Conservation (phyloP, 2,888 invertebrate species). For the Anthrax anthrax region DNA sequence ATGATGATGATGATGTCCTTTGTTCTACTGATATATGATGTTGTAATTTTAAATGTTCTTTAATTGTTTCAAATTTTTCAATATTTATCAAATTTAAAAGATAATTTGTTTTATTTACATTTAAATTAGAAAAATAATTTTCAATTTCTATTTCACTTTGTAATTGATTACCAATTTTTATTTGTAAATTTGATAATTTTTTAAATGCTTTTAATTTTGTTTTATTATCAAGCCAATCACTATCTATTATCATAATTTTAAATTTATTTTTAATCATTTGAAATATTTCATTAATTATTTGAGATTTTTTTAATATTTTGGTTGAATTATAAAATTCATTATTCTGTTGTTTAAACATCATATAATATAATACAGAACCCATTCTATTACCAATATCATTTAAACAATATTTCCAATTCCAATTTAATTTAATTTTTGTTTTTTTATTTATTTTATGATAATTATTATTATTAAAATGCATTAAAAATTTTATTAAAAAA, state of each 20-base stretch:
- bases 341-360: neutral
- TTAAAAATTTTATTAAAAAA: slow-evolving; percentile 1
- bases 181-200: slow-evolving; percentile 2
- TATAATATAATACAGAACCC: neutral
- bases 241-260: neutral
- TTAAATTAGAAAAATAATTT: neutral
- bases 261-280: slow-evolving; percentile 1
- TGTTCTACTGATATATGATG: too few species aligned
- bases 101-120: neutral
- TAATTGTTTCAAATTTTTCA: neutral
- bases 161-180: neutral
- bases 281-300: slow-evolving; percentile 2
- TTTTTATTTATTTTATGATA: neutral
- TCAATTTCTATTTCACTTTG: neutral
- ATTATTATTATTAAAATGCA: neutral
- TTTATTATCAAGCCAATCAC: slow-evolving; percentile 5
- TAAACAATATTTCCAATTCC: neutral
- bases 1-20: too few species aligned
- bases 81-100: neutral
- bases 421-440: too few species aligned
- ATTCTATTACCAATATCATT: neutral
- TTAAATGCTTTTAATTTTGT: slow-evolving; percentile 1
- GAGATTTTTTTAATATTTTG: neutral
- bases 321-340: neutral
- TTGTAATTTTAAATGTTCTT: neutral